Evolutionary conservation across 1,140 invertebrate genomes (phyloP).

Genomic region (Bombus pascuorum): DNA sequence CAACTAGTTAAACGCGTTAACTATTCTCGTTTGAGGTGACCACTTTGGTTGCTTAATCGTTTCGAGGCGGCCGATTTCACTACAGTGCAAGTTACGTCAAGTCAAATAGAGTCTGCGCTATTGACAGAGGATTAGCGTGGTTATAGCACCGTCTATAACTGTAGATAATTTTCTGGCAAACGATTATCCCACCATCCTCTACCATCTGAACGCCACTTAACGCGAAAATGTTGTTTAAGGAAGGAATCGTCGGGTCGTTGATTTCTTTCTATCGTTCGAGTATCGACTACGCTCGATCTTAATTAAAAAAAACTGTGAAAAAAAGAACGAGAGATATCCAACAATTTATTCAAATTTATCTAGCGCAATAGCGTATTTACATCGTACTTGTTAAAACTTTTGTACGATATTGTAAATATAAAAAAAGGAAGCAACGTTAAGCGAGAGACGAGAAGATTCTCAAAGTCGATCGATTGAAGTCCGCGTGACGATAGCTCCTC

Average conservation of each 20-base stretch:
- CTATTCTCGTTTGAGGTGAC: slow-evolving; percentile 34
- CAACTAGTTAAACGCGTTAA: slow-evolving; percentile 35
- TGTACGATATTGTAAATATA: not conserved
- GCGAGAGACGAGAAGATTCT: not conserved
- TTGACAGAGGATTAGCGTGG: slow-evolving; percentile 38
- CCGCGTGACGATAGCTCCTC: not conserved
- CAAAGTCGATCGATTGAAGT: not conserved
- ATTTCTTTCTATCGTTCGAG: no score
- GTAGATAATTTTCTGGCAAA: slow-evolving; percentile 6
- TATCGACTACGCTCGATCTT: no score
- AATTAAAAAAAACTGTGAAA: no score
- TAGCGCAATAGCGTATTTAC: no score
- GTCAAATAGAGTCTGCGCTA: not conserved
- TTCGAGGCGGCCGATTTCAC: slow-evolving; percentile 22
- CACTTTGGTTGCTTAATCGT: slow-evolving; percentile 50
- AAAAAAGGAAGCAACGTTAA: not conserved
- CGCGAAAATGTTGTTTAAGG: not conserved
- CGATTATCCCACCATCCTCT: not conserved
- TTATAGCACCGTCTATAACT: slow-evolving; percentile 23
- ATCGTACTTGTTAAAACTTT: not conserved
- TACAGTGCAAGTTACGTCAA: slow-evolving; percentile 25
- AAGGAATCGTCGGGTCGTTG: not conserved
- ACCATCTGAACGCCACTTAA: not conserved
- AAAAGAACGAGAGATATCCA: no score
- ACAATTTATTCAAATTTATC: no score